A percentile compares a stretch with the other conserved stretches of the same genome.
phyloP scores from a whole-genome alignment of 1,140 invertebrate genomes.

The Hormaphis cornu region DNA sequence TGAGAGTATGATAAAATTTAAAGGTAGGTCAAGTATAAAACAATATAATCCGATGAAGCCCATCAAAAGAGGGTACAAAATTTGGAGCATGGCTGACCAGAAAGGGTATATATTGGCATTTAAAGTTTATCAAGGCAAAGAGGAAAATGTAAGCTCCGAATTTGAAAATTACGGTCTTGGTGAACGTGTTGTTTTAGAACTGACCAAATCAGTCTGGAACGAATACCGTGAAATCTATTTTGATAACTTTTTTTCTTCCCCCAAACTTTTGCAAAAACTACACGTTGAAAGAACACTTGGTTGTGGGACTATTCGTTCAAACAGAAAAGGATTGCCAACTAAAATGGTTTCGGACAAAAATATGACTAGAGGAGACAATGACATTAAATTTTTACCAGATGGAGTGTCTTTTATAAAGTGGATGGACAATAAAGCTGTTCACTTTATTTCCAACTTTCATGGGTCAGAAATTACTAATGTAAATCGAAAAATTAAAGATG shows the following conservation, averaged over 20 bases:
- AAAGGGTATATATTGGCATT: conserved; percentile 38
- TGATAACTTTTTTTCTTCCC: background rate
- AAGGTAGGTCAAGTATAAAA: conserved; percentile 37
- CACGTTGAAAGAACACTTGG: background rate
- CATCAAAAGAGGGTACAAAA: conserved; percentile 39
- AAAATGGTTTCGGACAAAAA: background rate
- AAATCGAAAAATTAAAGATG: conserved; percentile 39
- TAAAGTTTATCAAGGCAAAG: conserved; percentile 38
- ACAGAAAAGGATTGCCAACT: background rate
- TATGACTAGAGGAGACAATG: background rate
- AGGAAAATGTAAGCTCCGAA: conserved; percentile 29
- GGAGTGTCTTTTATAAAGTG: background rate
- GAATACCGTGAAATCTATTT: conserved; percentile 15
- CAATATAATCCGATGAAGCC: conserved; percentile 40
- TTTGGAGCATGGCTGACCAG: conserved; percentile 36
- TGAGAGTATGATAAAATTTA: background rate
- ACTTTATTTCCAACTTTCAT: background rate
- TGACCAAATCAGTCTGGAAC: conserved; percentile 38
- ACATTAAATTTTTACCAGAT: background rate
- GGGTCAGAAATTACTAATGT: background rate
- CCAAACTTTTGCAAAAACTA: background rate
- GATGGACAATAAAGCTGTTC: background rate
- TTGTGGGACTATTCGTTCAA: background rate
- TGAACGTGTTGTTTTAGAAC: conserved; percentile 38
- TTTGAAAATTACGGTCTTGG: conserved; percentile 36